Base-by-base conservation (phyloP, 2,797 vertebrate genomes). In the Mareca penelope region DNA sequence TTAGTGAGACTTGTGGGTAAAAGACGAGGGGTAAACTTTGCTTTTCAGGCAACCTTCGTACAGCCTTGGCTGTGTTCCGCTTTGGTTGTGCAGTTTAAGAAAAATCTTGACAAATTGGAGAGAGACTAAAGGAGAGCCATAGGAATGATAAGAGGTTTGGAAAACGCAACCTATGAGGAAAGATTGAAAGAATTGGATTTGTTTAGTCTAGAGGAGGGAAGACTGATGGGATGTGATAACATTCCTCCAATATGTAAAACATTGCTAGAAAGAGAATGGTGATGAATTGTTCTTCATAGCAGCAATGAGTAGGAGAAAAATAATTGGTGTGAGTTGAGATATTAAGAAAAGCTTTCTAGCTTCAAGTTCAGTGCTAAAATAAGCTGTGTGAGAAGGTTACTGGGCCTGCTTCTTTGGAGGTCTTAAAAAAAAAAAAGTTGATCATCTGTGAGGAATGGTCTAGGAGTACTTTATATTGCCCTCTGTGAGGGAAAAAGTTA, bases 61-160 rank as follows among this genome's bases (percentile, higher is more conserved):
- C 68, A 92, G 86, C 79, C 76, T 95, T 95, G 94, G 94, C 95
- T 89, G 9, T 0, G 0, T 48, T 92, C 42, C 3, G 4, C 61
- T 85, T 92, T 18, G 76, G 64, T 82, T 85, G 69, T 83, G 50
- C 79, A 59, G 89, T 59, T 93, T 85, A 88, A 93, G 86, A 57
- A 89, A 85, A 94, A 69, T 75, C 88, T 87, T 96, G 96, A 95
- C 86, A 93, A 93, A 92, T 89, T 92, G 92, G 89, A 95, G 79
- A 76, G 75, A 82, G 79, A 94, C 81, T 87, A 76, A 93, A 95
- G 84, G 93, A 94, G 87, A 96, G 88, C 76, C 65, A 10, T 87
- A 94, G 89, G 95, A 95, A 96, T 92, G 96, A 96, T 96, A 96
- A 96, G 93, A 95, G 86, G 75, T 93, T 96, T 96, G 95, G 95